Evolutionary conservation across 2,888 invertebrate species (phyloP).

Genomic region (Stratiomys singularior): DNA sequence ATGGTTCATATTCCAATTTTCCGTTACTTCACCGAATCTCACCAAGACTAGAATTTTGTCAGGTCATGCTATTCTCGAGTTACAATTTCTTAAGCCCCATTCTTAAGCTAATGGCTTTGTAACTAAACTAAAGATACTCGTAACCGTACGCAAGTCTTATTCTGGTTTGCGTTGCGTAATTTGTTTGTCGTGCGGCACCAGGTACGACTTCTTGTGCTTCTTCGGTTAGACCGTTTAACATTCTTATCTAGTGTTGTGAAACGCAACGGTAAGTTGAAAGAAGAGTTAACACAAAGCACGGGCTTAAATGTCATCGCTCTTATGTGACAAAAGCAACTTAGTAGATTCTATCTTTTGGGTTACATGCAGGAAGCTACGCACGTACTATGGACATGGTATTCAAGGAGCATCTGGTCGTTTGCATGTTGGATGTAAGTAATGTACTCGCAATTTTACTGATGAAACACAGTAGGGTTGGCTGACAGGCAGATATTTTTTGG

Average conservation of each 20-base stretch:
- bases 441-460: background rate
- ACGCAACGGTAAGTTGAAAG: slow-evolving; percentile 5
- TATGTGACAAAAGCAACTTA: background rate
- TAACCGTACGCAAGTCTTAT: too few species aligned
- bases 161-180: background rate
- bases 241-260: background rate
- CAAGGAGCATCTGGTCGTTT: background rate
- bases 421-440: background rate
- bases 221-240: background rate
- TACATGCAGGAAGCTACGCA: background rate
- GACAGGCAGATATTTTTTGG: background rate
- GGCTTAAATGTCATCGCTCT: background rate
- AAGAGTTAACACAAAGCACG: slow-evolving; percentile 5
- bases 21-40: too few species aligned
- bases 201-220: background rate
- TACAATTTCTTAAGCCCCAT: background rate
- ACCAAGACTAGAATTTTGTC: background rate
- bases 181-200: background rate
- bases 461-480: background rate
- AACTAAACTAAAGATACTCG: too few species aligned
- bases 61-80: background rate
- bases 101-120: background rate
- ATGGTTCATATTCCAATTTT: too few species aligned
- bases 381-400: too few species aligned
- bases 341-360: background rate